Evolutionary conservation across 2,113 vertebrate species (phyloP).

Genomic region (Gallinago media): DNA sequence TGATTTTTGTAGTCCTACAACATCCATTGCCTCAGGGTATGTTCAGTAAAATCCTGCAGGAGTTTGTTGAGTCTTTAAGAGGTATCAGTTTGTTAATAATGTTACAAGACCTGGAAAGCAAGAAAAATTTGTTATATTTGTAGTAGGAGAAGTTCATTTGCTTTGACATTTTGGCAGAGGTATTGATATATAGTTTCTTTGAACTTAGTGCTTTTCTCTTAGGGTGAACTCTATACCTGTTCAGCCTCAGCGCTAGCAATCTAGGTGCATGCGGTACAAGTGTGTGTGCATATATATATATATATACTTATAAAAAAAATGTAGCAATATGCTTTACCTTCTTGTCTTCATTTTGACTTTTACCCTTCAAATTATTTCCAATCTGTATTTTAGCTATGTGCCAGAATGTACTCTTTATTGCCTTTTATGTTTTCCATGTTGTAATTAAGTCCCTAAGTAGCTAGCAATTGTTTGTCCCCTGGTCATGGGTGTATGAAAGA

Average conservation of each 20-base stretch:
- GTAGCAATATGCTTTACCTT: background rate
- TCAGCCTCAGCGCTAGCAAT: background rate
- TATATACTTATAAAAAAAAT: background rate
- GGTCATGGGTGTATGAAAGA: background rate
- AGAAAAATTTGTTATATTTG: background rate
- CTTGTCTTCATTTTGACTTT: background rate
- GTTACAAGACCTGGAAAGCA: background rate
- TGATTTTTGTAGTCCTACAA: slow-evolving; percentile 8
- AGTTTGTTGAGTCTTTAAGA: slow-evolving; percentile 7
- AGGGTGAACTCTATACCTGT: background rate
- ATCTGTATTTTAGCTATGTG: accelerated
- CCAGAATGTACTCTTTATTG: background rate
- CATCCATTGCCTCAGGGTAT: background rate
- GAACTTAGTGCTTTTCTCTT: background rate
- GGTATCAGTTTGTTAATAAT: background rate
- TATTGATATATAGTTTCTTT: background rate
- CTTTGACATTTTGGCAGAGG: background rate
- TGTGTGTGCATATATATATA: too few relatives aligned
- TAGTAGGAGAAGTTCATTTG: background rate
- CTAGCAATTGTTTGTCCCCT: background rate
- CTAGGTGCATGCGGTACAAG: background rate
- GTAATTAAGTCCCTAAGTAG: background rate
- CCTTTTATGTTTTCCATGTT: background rate
- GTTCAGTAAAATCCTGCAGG: slow-evolving; percentile 9
- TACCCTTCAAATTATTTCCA: background rate